These are phyloP conservation scores for Chelonus insularis DNA, from an alignment of 1,140 invertebrate genomes.

Conservation along the genomic window DNA sequence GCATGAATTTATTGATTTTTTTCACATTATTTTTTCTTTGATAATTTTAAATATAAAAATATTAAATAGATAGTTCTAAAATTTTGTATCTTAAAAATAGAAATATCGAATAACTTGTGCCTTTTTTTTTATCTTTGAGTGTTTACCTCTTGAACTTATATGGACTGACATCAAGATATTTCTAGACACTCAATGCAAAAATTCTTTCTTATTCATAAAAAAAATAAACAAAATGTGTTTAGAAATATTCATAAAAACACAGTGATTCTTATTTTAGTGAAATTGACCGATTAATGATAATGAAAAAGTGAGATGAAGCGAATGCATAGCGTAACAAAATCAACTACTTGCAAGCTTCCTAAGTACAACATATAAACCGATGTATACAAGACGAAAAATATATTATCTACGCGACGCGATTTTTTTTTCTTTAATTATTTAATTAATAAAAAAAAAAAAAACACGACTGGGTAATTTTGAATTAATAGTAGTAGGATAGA, in stretches of 20 bases:
- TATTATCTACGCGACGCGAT: background rate
- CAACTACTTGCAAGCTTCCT: slow-evolving; percentile 24
- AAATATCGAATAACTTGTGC: background rate
- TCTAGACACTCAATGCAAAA: no score
- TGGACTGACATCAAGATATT: background rate
- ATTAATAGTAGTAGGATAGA: slow-evolving; percentile 40
- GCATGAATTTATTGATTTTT: no score
- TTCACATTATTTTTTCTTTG: no score
- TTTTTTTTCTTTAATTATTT: background rate
- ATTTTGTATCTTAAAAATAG: no score
- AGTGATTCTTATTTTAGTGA: background rate
- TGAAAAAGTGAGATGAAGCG: slow-evolving; percentile 11
- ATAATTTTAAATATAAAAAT: no score
- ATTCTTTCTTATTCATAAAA: no score
- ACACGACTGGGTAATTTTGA: slow-evolving; percentile 7
- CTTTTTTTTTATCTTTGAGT: background rate
- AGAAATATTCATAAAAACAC: slow-evolving; percentile 16
- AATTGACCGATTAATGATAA: slow-evolving; percentile 3
- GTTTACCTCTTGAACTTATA: slow-evolving; percentile 21
- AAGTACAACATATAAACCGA: slow-evolving; percentile 11
- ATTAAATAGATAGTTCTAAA: background rate
- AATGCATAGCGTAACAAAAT: slow-evolving; percentile 25
- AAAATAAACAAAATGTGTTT: no score
- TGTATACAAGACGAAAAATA: slow-evolving; percentile 13
- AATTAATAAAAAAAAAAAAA: background rate